Percentiles rank a stretch among this genome's conserved stretches.
Evolutionary conservation across 2,888 invertebrate species (phyloP).

Genomic region (Orchesella flavescens): DNA sequence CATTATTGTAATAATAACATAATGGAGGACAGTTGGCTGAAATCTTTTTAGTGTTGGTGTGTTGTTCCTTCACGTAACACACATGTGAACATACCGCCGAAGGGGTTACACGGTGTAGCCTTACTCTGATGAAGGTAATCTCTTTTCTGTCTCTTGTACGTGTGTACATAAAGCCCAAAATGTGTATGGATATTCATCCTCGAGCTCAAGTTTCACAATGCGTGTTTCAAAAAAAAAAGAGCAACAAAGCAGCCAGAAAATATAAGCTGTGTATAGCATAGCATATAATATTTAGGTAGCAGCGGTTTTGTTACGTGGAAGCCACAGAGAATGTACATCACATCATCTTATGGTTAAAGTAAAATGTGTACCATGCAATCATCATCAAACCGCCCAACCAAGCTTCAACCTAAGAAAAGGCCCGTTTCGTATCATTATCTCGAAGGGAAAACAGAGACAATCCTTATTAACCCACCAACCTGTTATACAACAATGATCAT

Average conservation of each 20-base stretch:
- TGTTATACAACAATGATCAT: slow-evolving; percentile 20
- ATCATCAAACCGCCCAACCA: slow-evolving; percentile 52
- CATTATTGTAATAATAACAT: too few relatives aligned
- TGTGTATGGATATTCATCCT: not conserved
- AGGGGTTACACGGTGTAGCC: slow-evolving; percentile 43
- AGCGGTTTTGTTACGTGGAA: not conserved
- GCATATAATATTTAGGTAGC: not conserved
- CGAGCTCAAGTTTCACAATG: not conserved
- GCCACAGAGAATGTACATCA: not conserved
- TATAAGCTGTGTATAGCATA: not conserved
- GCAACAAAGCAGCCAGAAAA: not conserved
- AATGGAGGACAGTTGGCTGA: slow-evolving; percentile 15
- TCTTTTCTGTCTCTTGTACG: too few relatives aligned
- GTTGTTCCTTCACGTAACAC: not conserved
- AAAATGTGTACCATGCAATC: slow-evolving; percentile 41
- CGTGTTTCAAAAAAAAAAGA: slow-evolving; percentile 2
- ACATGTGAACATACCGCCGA: slow-evolving; percentile 37
- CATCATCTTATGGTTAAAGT: not conserved
- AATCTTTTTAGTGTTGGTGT: slow-evolving; percentile 1
- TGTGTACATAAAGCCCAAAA: too few relatives aligned
- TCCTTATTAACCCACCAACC: slow-evolving; percentile 43
- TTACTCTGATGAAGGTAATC: slow-evolving; percentile 1
- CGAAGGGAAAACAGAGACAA: slow-evolving; percentile 52
- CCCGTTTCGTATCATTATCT: slow-evolving; percentile 53
- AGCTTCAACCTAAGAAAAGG: slow-evolving; percentile 44